Percentiles rank a stretch among this genome's conserved stretches.
Conservation (phyloP, 53 echinoderm and acorn worm species). For the Mesocentrotus franciscanus region DNA sequence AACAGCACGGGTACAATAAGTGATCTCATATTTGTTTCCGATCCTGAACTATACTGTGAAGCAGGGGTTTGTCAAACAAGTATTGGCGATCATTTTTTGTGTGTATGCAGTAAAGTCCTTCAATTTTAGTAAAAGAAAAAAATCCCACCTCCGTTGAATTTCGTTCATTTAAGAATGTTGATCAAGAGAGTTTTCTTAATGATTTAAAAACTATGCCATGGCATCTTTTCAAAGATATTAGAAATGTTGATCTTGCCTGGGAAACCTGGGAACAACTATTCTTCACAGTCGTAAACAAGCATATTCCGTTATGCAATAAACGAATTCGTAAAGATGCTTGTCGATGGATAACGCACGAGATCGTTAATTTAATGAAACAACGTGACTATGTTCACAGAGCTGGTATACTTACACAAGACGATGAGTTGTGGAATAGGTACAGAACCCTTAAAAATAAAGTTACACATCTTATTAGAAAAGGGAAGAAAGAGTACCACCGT, state of each 20-base stretch:
- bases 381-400: no score
- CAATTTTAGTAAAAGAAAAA: neutral
- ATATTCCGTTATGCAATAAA: no score
- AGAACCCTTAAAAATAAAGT: no score
- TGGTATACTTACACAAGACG: no score
- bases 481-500: no score
- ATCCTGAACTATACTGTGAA: neutral
- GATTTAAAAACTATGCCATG: neutral
- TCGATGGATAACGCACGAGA: no score
- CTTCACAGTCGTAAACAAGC: no score
- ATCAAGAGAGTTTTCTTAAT: neutral
- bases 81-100: neutral
- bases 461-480: no score
- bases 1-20: no score
- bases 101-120: neutral
- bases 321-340: no score
- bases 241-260: neutral
- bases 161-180: neutral
- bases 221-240: neutral
- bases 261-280: neutral
- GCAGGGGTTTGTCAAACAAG: neutral
- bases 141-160: neutral
- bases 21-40: neutral
- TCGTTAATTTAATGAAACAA: no score
- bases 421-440: no score